Conservation (phyloP, 2,797 vertebrate genomes). For the Premnoplex brunnescens region DNA sequence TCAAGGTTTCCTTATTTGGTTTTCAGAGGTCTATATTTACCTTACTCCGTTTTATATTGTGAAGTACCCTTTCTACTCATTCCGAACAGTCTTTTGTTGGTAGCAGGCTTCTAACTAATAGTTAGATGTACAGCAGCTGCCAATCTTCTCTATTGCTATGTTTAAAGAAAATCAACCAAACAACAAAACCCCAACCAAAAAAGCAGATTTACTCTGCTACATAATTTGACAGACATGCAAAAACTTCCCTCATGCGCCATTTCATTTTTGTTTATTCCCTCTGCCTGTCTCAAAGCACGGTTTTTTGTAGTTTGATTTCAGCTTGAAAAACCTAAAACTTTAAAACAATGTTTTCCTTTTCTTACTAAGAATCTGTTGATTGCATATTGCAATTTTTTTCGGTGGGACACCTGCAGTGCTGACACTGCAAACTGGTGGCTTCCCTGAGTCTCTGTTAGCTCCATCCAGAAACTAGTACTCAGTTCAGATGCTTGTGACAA, state of each 20-base stretch:
- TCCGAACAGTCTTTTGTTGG: constrained; percentile 10
- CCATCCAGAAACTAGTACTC: background rate
- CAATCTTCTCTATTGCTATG: background rate
- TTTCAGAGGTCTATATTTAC: constrained; percentile 60
- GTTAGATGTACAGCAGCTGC: background rate
- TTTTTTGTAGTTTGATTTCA: background rate
- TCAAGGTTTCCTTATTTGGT: constrained; percentile 61
- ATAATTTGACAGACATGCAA: background rate
- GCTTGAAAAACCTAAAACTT: background rate
- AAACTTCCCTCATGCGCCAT: background rate
- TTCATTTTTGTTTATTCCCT: background rate
- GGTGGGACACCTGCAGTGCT: background rate
- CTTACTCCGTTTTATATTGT: background rate
- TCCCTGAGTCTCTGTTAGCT: background rate
- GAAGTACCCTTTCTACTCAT: constrained; percentile 22
- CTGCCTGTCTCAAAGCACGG: background rate
- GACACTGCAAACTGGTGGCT: background rate
- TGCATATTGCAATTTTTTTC: background rate
- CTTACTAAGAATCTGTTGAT: background rate
- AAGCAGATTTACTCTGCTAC: background rate
- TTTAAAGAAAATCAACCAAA: background rate
- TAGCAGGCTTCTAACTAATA: background rate
- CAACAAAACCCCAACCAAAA: background rate
- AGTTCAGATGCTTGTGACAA: background rate
- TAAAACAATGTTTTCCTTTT: background rate